A percentile compares a stretch with the other conserved stretches of the same genome.
Evolutionary conservation across 2,888 invertebrate species (phyloP).

Genomic region (Himalopsyche tibetana): DNA sequence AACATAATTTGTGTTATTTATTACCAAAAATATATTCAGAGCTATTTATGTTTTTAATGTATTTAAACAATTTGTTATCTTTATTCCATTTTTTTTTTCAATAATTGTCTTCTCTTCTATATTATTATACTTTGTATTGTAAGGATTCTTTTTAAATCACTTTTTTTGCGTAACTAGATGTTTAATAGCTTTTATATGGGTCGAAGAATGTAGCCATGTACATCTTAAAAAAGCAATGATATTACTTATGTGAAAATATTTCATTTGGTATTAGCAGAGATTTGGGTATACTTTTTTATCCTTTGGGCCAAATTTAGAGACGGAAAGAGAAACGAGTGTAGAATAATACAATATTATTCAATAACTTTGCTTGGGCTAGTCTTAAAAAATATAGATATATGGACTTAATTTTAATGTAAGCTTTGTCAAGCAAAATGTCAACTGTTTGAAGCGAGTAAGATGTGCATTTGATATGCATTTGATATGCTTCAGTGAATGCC

Average conservation of each 20-base stretch:
- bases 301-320: conserved; percentile 36
- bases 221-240: conserved; percentile 41
- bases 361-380: conserved; percentile 56
- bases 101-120: not conserved
- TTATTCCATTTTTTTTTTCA: conserved; percentile 32
- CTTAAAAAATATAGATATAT: conserved; percentile 56
- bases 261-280: conserved; percentile 41
- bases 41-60: conserved; percentile 38
- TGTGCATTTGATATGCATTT: conserved; percentile 47
- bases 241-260: conserved; percentile 28
- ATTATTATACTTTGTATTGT: not conserved
- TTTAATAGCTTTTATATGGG: conserved; percentile 46
- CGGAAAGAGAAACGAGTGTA: conserved; percentile 15
- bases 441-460: conserved; percentile 34
- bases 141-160: conserved; percentile 28
- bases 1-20: conserved; percentile 36
- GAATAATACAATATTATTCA: conserved; percentile 47
- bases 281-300: conserved; percentile 37
- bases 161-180: conserved; percentile 26
- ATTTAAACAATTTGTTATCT: conserved; percentile 16
- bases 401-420: conserved; percentile 56
- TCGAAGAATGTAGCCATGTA: conserved; percentile 5
- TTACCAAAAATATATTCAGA: conserved; percentile 43
- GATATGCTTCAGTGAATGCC: conserved; percentile 51
- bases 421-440: conserved; percentile 47